Conservation (phyloP, 1,140 invertebrate species). For the Plutomurus gul region DNA sequence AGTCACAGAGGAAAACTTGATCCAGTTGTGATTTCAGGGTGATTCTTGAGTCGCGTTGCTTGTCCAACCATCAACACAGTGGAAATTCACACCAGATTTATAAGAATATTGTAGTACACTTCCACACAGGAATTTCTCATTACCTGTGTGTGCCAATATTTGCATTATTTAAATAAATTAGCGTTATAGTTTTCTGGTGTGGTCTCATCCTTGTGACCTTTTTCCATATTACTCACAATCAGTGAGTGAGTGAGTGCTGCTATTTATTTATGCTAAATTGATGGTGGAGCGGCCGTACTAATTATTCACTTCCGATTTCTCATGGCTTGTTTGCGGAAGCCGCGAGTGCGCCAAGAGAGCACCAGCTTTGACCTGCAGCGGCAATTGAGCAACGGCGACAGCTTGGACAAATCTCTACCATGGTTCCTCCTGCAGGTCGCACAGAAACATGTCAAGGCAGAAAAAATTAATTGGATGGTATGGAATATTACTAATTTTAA, state of each 20-base stretch:
- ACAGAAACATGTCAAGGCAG: background rate
- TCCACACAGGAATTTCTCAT: too few species aligned
- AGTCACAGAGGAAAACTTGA: too few species aligned
- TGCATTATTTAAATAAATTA: too few species aligned
- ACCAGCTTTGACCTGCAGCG: background rate
- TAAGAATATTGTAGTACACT: background rate
- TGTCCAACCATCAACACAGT: too few species aligned
- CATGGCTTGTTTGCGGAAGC: conserved; percentile 11
- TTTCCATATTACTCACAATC: background rate
- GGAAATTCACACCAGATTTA: background rate
- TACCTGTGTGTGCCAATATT: too few species aligned
- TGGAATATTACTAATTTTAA: too few species aligned
- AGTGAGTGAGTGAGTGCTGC: background rate
- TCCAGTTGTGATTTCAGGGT: background rate
- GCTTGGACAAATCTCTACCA: background rate
- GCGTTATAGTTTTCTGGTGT: too few species aligned
- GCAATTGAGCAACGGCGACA: background rate
- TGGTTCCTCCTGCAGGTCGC: background rate
- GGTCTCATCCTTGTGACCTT: too few species aligned
- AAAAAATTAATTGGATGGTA: conserved; percentile 23
- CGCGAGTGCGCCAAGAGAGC: background rate
- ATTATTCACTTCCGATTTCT: background rate
- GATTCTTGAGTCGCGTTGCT: background rate
- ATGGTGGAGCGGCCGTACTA: background rate
- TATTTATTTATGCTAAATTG: too few species aligned